Evolutionary conservation across 2,888 invertebrate genomes (phyloP).

Genomic region (Archips xylosteana): DNA sequence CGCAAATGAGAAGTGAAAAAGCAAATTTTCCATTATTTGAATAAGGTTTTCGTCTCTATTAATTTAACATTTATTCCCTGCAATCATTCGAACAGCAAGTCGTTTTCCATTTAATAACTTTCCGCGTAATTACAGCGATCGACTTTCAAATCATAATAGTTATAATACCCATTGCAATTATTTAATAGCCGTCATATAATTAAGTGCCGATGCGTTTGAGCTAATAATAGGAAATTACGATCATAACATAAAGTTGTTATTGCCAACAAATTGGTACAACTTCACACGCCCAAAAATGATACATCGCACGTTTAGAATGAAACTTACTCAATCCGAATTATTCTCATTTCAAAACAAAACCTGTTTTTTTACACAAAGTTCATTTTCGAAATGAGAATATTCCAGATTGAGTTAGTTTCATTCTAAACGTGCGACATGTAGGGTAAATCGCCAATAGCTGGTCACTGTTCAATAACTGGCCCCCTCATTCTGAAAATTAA

Average conservation of each 20-base stretch:
- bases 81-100: neutral
- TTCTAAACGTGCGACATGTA: too few relatives aligned
- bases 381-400: too few relatives aligned
- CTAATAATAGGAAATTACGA: conserved; percentile 2
- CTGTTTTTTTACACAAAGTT: too few relatives aligned
- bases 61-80: neutral
- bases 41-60: too few relatives aligned
- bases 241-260: neutral
- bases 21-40: too few relatives aligned
- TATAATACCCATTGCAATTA: neutral
- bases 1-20: too few relatives aligned
- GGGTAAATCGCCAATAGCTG: too few relatives aligned
- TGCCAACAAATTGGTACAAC: neutral
- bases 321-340: too few relatives aligned
- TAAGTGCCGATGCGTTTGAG: neutral
- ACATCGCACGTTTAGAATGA: neutral
- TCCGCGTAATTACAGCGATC: conserved; percentile 1
- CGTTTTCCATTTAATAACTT: conserved; percentile 3
- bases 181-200: neutral
- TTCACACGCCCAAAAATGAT: neutral
- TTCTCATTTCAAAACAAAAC: too few relatives aligned
- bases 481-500: too few relatives aligned
- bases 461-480: too few relatives aligned
- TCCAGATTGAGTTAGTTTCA: too few relatives aligned
- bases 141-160: conserved; percentile 8